Percentiles rank a stretch among this genome's conserved stretches.
Evolutionary conservation across 1,140 invertebrate genomes (phyloP).

Genomic region (Venturia canescens): DNA sequence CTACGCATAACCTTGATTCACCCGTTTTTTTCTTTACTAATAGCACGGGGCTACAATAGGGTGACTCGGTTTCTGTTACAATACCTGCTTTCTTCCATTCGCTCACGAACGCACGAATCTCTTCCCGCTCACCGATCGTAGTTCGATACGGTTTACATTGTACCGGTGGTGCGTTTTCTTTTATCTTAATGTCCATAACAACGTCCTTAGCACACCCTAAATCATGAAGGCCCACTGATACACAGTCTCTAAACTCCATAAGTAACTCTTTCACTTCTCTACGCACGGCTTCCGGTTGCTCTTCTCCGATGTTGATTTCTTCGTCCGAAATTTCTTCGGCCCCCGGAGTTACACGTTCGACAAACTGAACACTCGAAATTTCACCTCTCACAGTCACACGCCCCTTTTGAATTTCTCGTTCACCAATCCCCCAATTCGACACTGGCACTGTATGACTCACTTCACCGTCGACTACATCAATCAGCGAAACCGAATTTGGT

Average conservation of each 20-base stretch:
- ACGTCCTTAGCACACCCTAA: constrained; percentile 27
- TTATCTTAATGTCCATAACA: constrained; percentile 28
- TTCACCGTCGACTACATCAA: too few species aligned
- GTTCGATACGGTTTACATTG: constrained; percentile 27
- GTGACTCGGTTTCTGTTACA: constrained; percentile 30
- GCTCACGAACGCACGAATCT: constrained; percentile 12
- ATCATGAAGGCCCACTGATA: constrained; percentile 1
- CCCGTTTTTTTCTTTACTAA: constrained; percentile 22
- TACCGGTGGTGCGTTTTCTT: not conserved
- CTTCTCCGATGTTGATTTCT: not conserved
- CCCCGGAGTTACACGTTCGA: too few species aligned
- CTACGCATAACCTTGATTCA: not conserved
- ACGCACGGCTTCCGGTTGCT: not conserved
- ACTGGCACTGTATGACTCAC: too few species aligned
- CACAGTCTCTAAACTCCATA: constrained; percentile 25
- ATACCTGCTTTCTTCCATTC: constrained; percentile 36
- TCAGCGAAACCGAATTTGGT: too few species aligned
- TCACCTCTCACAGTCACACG: too few species aligned
- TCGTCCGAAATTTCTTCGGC: too few species aligned
- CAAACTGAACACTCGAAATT: too few species aligned
- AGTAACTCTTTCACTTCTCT: constrained; percentile 7
- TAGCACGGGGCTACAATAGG: constrained; percentile 22
- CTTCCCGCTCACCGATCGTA: not conserved
- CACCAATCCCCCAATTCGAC: too few species aligned
- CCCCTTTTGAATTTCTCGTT: too few species aligned